phyloP scores from a whole-genome alignment of 2,113 vertebrate species.

The Ictalurus furcatus region DNA sequence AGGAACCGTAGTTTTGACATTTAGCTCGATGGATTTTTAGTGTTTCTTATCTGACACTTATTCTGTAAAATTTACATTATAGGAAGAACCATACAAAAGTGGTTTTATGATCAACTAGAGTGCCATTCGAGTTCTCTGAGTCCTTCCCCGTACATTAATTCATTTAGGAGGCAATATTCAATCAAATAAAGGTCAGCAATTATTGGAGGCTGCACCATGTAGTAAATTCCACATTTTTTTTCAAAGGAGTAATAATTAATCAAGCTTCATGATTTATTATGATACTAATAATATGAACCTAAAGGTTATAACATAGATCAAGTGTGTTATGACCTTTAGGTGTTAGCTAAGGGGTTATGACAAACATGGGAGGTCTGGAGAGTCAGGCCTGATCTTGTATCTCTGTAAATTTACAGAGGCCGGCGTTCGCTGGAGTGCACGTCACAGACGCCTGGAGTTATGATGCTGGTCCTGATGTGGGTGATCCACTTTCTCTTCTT shows the following conservation, averaged over 20 bases:
- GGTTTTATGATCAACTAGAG: background rate
- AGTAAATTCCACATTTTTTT: constrained; percentile 2
- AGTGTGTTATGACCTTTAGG: constrained; percentile 7
- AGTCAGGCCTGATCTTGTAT: background rate
- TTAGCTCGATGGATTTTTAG: background rate
- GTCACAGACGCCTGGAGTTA: constrained; percentile 65
- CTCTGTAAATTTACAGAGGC: constrained; percentile 58
- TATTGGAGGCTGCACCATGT: background rate
- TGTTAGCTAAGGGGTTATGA: background rate
- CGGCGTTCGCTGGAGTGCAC: constrained; percentile 60
- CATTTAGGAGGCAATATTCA: background rate
- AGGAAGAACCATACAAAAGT: background rate
- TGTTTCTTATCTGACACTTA: background rate
- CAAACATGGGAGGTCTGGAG: constrained; percentile 12
- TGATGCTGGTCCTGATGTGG: constrained; percentile 66
- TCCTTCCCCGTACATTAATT: background rate
- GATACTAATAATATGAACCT: constrained; percentile 1
- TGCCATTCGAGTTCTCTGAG: background rate
- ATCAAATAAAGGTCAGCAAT: constrained; percentile 22
- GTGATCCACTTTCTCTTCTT: constrained; percentile 41
- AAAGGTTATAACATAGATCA: constrained; percentile 27
- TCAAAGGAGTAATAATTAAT: constrained; percentile 7
- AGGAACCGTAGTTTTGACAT: background rate
- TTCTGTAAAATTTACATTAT: background rate
- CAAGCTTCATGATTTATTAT: background rate